Evolutionary conservation across 2,113 vertebrate genomes (phyloP), one percentile per base, ranked within the genome.

Genomic region (Neolamprologus tretocephalus): DNA sequence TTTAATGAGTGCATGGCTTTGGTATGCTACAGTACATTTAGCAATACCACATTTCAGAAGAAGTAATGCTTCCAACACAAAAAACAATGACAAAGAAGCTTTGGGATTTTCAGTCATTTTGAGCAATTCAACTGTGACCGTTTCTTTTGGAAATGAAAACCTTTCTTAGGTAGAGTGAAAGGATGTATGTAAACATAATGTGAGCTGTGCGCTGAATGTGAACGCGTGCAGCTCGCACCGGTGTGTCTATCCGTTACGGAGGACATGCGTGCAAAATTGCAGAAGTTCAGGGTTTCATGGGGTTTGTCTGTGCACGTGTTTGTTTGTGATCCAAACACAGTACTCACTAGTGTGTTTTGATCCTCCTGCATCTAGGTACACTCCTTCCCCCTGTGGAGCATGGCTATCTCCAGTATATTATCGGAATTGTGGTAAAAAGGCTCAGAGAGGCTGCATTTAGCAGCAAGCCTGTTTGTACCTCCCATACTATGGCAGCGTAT

Each of bases 71-170:
- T 10, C 2, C 19, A 37, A 21, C 8, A 4, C 19, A 31, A 19
- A 78, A 49, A 49, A 78, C 16, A 49, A 49, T n/a, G 26, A 78
- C 26, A 31, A 49, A 73, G n/a, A 42, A 42, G 42, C 42, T 75
- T 47, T 31, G 42, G 16, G 81, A 80, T 49, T 87, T 71, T 87
- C 53, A 55, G 9, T 49, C 49, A 37, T 61, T 28, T 28, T 35
- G 19, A 78, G 80, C 81, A 57, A 49, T 66, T 80, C 37, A 63
- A 3, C 45, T 37, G 66, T 19, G 28, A 80, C 54, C 9, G 40
- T 66, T 87, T 66, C 23, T 79, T 80, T 89, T 89, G 79, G 4
- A 73, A 79, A 37, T 68, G 4, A 13, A n/a, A 47, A 78, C 16
- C 19, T 81, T 66, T 40, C 53, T 45, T n/a, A 31, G 17, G 26